phyloP scores from a whole-genome alignment of 2,797 vertebrate genomes.

The Microcaecilia unicolor region DNA sequence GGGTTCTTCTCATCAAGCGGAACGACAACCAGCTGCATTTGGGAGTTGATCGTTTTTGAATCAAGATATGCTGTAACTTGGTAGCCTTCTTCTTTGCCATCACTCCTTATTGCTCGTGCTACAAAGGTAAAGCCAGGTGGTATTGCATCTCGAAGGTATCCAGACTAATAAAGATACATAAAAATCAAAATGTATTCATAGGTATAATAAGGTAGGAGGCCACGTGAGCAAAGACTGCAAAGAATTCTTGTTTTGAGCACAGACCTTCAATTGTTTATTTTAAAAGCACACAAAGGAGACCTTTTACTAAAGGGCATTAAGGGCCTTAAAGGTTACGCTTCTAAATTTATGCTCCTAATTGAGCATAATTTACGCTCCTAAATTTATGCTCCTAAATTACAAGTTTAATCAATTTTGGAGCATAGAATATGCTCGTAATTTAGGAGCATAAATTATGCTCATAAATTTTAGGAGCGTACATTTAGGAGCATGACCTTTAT shows the following conservation, averaged over 20 bases:
- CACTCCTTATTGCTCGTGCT: constrained; percentile 35
- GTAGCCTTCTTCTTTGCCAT: constrained; percentile 42
- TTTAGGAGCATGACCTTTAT: too few relatives aligned
- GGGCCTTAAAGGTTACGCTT: too few relatives aligned
- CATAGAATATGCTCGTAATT: too few relatives aligned
- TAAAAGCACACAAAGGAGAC: neutral
- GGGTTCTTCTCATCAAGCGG: constrained; percentile 33
- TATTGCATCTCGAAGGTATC: constrained; percentile 16
- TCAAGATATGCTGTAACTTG: constrained; percentile 42
- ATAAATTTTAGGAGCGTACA: too few relatives aligned
- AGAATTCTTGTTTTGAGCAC: neutral
- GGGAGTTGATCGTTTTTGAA: constrained; percentile 14
- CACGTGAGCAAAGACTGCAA: too few relatives aligned
- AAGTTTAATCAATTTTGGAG: too few relatives aligned
- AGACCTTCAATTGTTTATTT: neutral
- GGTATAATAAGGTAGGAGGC: too few relatives aligned
- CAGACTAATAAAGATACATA: constrained; percentile 31
- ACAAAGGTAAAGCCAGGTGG: constrained; percentile 33
- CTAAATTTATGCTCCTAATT: too few relatives aligned
- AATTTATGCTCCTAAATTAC: too few relatives aligned
- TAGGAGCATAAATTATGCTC: too few relatives aligned
- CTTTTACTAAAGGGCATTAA: too few relatives aligned
- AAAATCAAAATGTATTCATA: constrained; percentile 20
- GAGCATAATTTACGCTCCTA: too few relatives aligned
- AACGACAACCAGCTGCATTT: constrained; percentile 34